Evolutionary conservation across 2,113 vertebrate species (phyloP), one percentile per base, ranked within the genome.

Genomic region (Chionis minor): DNA sequence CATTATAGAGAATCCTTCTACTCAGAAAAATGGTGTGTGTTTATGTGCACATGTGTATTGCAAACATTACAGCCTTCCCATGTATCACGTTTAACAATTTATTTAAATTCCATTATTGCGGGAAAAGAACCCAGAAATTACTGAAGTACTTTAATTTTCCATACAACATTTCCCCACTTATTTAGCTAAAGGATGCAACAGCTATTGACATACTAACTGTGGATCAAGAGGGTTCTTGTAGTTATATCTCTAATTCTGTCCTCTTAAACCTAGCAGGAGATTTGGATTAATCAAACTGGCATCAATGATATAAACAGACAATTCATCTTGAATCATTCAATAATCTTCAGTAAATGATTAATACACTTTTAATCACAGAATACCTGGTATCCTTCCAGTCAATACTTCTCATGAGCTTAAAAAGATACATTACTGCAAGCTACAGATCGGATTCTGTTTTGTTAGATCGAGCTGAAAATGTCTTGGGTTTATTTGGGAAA

Each of bases 171-270:
- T 66, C 67, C 82, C 88, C 94, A 94, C 95, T 97, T 91, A 91
- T 89, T 97, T 96, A 94, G 78, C 86, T 81, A 90, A 96, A 98
- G 88, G 73, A 97, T 95, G 96, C 51, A 97, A 91, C 69, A 86
- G 69, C 85, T 96, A 92, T 89, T 96, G 91, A 96, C 94, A 96
- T 92, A 58, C 74, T 97, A 95, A 92, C 92, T 61, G 92, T 83
- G 42, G 54, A 94, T 95, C 63, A 97, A 86, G 91, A 94, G 91
- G 96, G 72, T 94, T 92, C 97, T 94, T 94, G 91, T 95, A 93
- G 69, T 45, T 87, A 30, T 85, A 80, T 42, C 77, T 89, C 88
- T 95, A 94, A 95, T 94, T 97, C 69, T 79, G 35, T 65, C 81
- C 86, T 91, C 91, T 95, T 92, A 95, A 95, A 94, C 77, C 40